A percentile compares a stretch with the other conserved stretches of the same genome.
Evolutionary conservation across 2,113 vertebrate species (phyloP).

Genomic region (Numenius arquata): DNA sequence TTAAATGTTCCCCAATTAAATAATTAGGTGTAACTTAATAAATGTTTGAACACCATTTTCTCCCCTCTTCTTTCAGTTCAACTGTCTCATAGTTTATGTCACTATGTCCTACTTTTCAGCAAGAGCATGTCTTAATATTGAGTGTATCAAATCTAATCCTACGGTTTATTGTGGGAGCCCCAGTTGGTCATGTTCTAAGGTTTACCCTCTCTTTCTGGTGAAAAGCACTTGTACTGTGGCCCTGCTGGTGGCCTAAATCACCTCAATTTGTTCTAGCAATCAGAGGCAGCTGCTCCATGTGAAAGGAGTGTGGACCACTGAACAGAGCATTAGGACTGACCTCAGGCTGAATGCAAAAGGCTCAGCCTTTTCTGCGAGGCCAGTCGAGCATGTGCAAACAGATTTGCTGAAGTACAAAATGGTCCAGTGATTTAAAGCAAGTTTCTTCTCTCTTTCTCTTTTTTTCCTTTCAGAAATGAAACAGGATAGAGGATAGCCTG

Average conservation of each 20-base stretch:
- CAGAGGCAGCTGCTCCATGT: conserved; percentile 73
- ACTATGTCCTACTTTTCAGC: conserved; percentile 66
- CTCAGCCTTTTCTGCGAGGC: conserved; percentile 63
- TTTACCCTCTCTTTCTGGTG: conserved; percentile 56
- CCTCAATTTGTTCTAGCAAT: conserved; percentile 80
- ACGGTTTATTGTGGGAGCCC: conserved; percentile 72
- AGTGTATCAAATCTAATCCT: conserved; percentile 81
- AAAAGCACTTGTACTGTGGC: conserved; percentile 62
- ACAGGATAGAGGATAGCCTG: conserved; percentile 60
- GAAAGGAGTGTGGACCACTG: conserved; percentile 69
- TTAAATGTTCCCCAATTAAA: conserved; percentile 30
- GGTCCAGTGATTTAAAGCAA: conserved; percentile 73
- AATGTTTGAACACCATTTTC: conserved; percentile 63
- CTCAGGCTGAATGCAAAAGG: conserved; percentile 64
- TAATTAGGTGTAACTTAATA: conserved; percentile 80
- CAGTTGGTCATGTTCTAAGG: conserved; percentile 69
- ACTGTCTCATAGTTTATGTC: conserved; percentile 56
- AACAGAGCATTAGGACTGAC: conserved; percentile 69
- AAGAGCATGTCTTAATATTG: conserved; percentile 71
- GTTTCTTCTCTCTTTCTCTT: conserved; percentile 54
- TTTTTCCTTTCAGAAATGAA: conserved; percentile 69
- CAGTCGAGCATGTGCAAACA: conserved; percentile 75
- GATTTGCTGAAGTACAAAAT: conserved; percentile 71
- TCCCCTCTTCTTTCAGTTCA: conserved; percentile 15
- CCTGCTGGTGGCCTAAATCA: conserved; percentile 77